Base-by-base conservation (phyloP, 37 sponge, comb jelly and placozoan species). In the Halichondria panicea region DNA sequence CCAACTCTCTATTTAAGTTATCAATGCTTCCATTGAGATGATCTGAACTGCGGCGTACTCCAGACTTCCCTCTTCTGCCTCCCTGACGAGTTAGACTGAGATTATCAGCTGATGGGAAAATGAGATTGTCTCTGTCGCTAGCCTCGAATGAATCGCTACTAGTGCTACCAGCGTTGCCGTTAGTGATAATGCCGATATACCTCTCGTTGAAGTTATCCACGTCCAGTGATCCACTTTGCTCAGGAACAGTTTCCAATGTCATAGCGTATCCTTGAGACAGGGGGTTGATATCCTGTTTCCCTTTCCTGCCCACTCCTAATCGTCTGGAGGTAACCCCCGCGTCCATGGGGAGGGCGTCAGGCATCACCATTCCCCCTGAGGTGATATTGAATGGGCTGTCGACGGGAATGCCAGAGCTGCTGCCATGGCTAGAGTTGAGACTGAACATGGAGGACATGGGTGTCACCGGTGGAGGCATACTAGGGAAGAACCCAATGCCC, bases 401-500 rank as follows among this genome's bases (percentile, higher is more conserved):
- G 13, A 72, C 63, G 35, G 82, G 40, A 5, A 81, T 71, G 1
- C 74, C 63, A 18, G 38, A 19, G 1, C 22, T 28, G 21, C 42
- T 64, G 9, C 28, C 12, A 24, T n/a, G 25, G 4, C 50, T 42
- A 64, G 52, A 59, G 25, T 27, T 48, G 55, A 60, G 34, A 25
- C 31, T 45, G 68, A 57, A 68, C 36, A 55, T 55, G 25, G 69
- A 55, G 18, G 70, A 66, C 32, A 55, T 55, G 5, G 88, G 70
- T 6, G 80, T 46, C 18, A 91, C 82, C 3, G 91, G 91, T 46
- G 91, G 91, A 15, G 72, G 83, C 71, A 91, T 79, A 21, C 75
- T 66, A 0, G 91, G 91, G 62, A 91, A 91, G 82, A 75, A 91
- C 0, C 82, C 88, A 35, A 70, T 40, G n/a, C n/a, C n/a, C n/a